Evolutionary conservation across 2,888 invertebrate genomes (phyloP), one percentile per base, ranked within the genome.

Genomic region (Cylindroiulus punctatus): DNA sequence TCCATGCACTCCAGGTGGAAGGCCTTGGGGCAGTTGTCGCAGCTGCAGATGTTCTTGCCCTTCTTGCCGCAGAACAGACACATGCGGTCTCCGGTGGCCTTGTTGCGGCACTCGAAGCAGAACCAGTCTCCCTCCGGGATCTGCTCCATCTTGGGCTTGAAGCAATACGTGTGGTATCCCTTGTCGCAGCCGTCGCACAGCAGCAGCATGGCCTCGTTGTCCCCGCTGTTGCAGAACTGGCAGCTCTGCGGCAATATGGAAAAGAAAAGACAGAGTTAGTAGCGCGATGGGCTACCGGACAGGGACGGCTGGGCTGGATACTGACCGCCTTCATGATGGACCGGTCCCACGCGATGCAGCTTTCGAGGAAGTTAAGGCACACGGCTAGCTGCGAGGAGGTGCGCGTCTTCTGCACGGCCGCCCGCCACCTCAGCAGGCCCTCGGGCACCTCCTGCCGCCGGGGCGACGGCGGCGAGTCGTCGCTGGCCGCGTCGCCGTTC

Each of bases 61-160:
- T 93, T 92, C 89, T 94, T 94, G 57, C 98, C 98, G 91, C 98
- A 99, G 87, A 98, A 97, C 88, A 98, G 95, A 92, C 98, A 98
- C 90, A 97, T 96, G 87, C 96, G 93, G 90, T 96, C 96, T 44
- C 97, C 97, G 36, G 97, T 96, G 7, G 96, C 97, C 88, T 89
- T 89, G 85, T 89, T 89, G 57, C 89, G 87, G 92, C 98, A 98
- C 90, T 97, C 97, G 93, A 95, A 97, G 92, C 98, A 98, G 91
- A 97, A 98, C 98, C 98, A 99, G 91, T 99, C 98, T 44, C 98
- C 98, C 89, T 98, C 98, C 26, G 99, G 98, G 91, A 99, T 98
- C 90, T 95, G 95, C 87, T 97, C 97, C 96, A 99, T 96, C 91
- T 95, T 94, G 88, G 98, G 98, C 92, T 96, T 97, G 93, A 99